Evolutionary conservation across 2,113 vertebrate genomes (phyloP).

Genomic region (Xerus inauris): DNA sequence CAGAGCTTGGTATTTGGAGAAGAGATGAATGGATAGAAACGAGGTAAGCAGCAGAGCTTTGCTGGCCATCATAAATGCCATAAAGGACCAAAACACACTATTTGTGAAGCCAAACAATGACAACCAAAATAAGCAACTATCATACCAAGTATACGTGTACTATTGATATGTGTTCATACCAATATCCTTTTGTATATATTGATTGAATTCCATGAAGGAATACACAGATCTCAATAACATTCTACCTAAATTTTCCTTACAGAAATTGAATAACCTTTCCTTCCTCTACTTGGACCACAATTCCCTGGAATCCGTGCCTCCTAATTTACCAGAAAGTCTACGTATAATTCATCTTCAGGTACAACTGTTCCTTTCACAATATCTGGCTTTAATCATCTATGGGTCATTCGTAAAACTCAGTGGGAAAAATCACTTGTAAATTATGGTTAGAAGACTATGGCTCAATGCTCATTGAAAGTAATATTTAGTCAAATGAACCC

Average conservation of each 20-base stretch:
- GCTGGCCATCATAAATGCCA: neutral
- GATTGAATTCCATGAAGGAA: constrained; percentile 31
- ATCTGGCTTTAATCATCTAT: constrained; percentile 3
- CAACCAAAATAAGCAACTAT: neutral
- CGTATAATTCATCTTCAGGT: constrained; percentile 96
- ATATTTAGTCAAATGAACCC: neutral
- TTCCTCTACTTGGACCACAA: constrained; percentile 95
- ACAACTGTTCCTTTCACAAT: constrained; percentile 49
- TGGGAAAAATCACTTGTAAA: neutral
- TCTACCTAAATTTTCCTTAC: constrained; percentile 63
- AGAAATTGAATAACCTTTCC: constrained; percentile 93
- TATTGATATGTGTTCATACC: neutral
- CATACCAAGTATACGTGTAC: neutral
- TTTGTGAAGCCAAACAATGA: neutral
- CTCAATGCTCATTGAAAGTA: neutral
- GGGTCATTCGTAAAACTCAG: neutral
- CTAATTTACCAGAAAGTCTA: constrained; percentile 93
- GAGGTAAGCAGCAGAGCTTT: neutral
- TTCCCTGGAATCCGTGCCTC: constrained; percentile 93
- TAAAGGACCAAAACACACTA: neutral
- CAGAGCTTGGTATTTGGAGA: neutral
- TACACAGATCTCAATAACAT: neutral
- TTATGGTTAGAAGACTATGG: neutral
- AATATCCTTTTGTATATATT: neutral
- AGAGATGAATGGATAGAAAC: constrained; percentile 6